Conservation (phyloP, 2,888 invertebrate genomes). For the Lithosia quadra region DNA sequence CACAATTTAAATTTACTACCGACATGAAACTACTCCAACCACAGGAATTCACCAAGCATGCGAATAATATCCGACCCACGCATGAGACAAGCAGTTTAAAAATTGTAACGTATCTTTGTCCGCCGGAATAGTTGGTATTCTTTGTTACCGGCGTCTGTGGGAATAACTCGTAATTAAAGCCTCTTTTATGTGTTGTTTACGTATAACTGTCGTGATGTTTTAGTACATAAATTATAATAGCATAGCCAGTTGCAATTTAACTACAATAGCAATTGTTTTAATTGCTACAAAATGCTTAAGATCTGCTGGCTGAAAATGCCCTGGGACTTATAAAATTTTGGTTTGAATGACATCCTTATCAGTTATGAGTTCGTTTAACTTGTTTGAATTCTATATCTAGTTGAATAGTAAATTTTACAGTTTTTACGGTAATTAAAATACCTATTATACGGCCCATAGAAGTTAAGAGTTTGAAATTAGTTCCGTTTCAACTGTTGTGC, state of each 20-base stretch:
- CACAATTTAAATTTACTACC: background rate
- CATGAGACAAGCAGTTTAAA: background rate
- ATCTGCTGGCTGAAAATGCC: background rate
- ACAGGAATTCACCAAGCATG: slow-evolving; percentile 1
- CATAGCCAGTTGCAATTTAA: background rate
- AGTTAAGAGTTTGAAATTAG: background rate
- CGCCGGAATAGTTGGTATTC: background rate
- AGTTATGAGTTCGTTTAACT: background rate
- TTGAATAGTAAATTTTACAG: background rate
- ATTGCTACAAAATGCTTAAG: background rate
- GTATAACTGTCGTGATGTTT: background rate
- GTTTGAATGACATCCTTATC: slow-evolving; percentile 2
- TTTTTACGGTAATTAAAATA: background rate
- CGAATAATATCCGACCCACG: slow-evolving; percentile 2
- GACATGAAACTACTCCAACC: background rate
- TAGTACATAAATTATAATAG: background rate
- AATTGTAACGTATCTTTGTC: slow-evolving; percentile 1
- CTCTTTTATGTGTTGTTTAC: slow-evolving; percentile 1
- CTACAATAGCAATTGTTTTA: background rate
- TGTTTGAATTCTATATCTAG: background rate
- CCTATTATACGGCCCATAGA: background rate
- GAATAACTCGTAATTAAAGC: background rate
- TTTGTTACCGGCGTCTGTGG: background rate
- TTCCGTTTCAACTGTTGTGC: background rate
- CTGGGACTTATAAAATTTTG: background rate